A percentile compares a stretch with the other conserved stretches of the same genome.
These are phyloP conservation scores for Equus quagga DNA, from an alignment of 2,113 vertebrate species.

Conservation along the genomic window DNA sequence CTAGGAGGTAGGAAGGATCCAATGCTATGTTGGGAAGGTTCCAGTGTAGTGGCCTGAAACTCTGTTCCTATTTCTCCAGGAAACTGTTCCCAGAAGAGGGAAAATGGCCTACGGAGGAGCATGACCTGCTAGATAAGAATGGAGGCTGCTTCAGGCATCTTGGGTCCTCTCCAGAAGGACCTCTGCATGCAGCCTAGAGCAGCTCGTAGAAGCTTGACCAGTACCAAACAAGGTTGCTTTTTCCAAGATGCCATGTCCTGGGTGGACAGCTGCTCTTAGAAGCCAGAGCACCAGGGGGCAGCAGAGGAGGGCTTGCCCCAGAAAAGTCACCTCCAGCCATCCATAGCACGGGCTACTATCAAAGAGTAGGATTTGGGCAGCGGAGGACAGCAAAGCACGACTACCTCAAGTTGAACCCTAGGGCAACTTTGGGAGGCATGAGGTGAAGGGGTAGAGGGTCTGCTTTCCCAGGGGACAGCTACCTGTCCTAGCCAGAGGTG, in stretches of 20 bases:
- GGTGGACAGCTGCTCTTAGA: conserved; percentile 15
- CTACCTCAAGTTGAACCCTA: not conserved
- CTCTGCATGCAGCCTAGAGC: not conserved
- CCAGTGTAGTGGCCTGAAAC: not conserved
- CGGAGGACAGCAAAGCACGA: not conserved
- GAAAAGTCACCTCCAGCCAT: not conserved
- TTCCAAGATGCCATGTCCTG: not conserved
- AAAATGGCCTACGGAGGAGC: not conserved
- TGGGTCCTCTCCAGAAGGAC: not conserved
- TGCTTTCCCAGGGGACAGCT: not conserved
- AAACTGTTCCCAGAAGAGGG: not conserved
- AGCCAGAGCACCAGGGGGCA: not conserved
- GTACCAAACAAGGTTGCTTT: not conserved
- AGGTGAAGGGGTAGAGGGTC: not conserved
- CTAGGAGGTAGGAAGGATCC: not conserved
- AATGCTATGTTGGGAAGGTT: not conserved
- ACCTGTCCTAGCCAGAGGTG: not conserved
- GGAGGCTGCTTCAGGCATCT: not conserved
- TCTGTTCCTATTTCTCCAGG: conserved; percentile 35
- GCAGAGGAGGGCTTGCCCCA: not conserved
- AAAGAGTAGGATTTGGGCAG: not conserved
- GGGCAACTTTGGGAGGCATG: not conserved
- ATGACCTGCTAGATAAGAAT: not conserved
- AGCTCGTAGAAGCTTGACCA: not conserved
- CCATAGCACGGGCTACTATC: not conserved